These are phyloP conservation scores for Anguilla pacifica DNA, from an alignment of 2,797 vertebrate genomes.

Conservation along the genomic window DNA sequence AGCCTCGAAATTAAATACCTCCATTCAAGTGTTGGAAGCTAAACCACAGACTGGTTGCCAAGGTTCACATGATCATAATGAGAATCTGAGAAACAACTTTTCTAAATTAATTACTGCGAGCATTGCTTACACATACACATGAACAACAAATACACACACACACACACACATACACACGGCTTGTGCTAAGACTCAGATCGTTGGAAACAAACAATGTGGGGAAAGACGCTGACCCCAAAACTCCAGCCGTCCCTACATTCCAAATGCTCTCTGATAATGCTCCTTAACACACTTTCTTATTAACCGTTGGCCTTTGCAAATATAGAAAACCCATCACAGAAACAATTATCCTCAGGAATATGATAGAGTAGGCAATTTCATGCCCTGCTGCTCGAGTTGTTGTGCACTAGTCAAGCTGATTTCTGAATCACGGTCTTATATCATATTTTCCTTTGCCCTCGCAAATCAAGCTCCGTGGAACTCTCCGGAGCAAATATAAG, in stretches of 20 bases:
- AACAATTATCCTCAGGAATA: slow-evolving; percentile 69
- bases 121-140: neutral
- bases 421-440: slow-evolving; percentile 61
- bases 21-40: slow-evolving; percentile 9
- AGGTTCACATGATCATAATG: neutral
- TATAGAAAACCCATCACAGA: slow-evolving; percentile 62
- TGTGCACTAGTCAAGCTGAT: slow-evolving; percentile 60
- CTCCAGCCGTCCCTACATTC: slow-evolving; percentile 55
- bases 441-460: slow-evolving; percentile 59
- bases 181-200: slow-evolving; percentile 19
- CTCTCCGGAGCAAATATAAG: slow-evolving; percentile 13
- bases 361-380: slow-evolving; percentile 79
- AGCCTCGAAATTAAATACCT: slow-evolving; percentile 22
- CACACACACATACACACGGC: slow-evolving; percentile 20
- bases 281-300: slow-evolving; percentile 50
- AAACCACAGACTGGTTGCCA: neutral
- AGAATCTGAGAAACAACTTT: neutral
- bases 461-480: neutral
- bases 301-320: slow-evolving; percentile 58
- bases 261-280: slow-evolving; percentile 43
- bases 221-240: slow-evolving; percentile 48
- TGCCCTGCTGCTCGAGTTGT: slow-evolving; percentile 69
- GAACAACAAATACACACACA: neutral
- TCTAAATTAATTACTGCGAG: neutral
- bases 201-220: slow-evolving; percentile 29